These are phyloP conservation scores for Orussus abietinus DNA, from an alignment of 1,140 invertebrate species.

Conservation along the genomic window DNA sequence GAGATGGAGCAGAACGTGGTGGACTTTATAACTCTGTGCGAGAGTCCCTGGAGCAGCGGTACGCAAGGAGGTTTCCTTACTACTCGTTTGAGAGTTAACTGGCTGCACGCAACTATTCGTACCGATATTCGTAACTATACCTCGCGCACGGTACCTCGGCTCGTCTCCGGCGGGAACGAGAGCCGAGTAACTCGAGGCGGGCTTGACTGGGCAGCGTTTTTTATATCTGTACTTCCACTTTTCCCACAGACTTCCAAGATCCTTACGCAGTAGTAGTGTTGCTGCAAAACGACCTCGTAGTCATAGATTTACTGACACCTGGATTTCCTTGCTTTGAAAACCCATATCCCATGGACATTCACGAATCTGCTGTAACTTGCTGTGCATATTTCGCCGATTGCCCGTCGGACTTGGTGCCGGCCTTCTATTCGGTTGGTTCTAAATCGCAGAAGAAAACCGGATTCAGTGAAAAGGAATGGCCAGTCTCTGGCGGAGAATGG, in stretches of 20 bases:
- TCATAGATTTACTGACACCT: conserved; percentile 90
- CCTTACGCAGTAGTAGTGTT: conserved; percentile 97
- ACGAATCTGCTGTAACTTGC: conserved; percentile 95
- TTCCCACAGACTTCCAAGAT: conserved; percentile 90
- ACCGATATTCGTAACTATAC: too few species aligned
- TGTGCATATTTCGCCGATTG: conserved; percentile 96
- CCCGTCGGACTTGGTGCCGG: conserved; percentile 92
- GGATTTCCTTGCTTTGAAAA: conserved; percentile 99
- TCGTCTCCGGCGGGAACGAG: too few species aligned
- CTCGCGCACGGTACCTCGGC: too few species aligned
- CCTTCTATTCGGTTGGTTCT: conserved; percentile 85
- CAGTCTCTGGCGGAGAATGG: conserved; percentile 93
- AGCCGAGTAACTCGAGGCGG: too few species aligned
- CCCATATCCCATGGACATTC: conserved; percentile 98
- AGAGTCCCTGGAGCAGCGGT: conserved; percentile 91
- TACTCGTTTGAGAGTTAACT: too few species aligned
- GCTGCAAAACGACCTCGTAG: conserved; percentile 95
- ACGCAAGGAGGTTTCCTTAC: too few species aligned
- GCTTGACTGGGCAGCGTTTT: too few species aligned
- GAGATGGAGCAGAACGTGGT: conserved; percentile 99
- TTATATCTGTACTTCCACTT: conserved; percentile 6
- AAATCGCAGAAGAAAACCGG: conserved; percentile 72
- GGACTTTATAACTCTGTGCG: conserved; percentile 93
- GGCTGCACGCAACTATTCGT: too few species aligned
- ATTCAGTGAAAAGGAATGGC: conserved; percentile 95